Conservation (phyloP, 2,797 vertebrate genomes). For the Hypotaenidia okinawae region DNA sequence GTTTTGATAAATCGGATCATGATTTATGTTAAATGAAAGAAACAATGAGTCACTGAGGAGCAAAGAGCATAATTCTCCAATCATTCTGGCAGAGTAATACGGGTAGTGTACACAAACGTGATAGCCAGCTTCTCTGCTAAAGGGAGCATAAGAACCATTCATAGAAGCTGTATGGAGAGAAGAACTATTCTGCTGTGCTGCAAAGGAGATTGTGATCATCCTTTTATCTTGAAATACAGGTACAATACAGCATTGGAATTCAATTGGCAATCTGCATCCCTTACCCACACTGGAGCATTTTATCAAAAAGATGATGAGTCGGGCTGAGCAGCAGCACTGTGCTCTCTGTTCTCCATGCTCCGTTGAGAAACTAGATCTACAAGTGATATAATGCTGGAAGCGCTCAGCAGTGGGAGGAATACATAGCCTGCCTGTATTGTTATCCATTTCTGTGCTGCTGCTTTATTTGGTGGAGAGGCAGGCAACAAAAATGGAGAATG, state of each 20-base stretch:
- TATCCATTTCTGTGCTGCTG: not conserved
- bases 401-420: not conserved
- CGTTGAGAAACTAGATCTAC: not conserved
- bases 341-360: not conserved
- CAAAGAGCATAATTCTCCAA: not conserved
- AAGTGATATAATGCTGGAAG: not conserved
- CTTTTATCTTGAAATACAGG: not conserved
- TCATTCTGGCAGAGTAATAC: not conserved
- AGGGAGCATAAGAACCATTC: not conserved
- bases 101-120: not conserved
- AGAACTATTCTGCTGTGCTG: not conserved
- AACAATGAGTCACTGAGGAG: not conserved
- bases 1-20: not conserved
- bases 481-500: not conserved
- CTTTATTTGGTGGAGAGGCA: not conserved
- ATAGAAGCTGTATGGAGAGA: not conserved
- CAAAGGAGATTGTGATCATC: not conserved
- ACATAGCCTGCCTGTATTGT: not conserved
- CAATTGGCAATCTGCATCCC: not conserved
- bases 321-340: not conserved
- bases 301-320: not conserved
- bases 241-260: not conserved
- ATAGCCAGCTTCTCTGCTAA: not conserved
- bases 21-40: not conserved
- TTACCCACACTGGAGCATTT: not conserved